phyloP scores from a whole-genome alignment of 2,888 invertebrate genomes.

The Ethmia dodecea region DNA sequence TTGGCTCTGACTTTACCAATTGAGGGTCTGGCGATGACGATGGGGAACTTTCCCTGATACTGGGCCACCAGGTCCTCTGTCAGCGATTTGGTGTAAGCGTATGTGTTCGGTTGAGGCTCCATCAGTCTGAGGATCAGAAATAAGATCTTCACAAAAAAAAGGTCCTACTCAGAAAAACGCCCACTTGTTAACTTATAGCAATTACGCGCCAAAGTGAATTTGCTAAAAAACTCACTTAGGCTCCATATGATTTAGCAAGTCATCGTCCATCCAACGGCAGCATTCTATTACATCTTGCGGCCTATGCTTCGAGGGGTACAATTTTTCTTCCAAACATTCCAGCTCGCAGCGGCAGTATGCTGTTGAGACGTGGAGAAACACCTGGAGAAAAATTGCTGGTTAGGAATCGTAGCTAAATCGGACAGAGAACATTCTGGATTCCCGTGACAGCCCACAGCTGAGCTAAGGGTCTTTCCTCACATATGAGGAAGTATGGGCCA shows the following conservation, averaged over 20 bases:
- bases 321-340: slow-evolving; percentile 84
- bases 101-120: slow-evolving; percentile 94
- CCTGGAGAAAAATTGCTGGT: slow-evolving; percentile 64
- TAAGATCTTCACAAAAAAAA: no score
- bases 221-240: slow-evolving; percentile 78
- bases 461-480: no score
- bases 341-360: slow-evolving; percentile 95
- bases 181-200: no score
- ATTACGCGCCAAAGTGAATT: not conserved
- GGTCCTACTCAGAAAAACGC: no score
- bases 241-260: slow-evolving; percentile 79
- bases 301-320: slow-evolving; percentile 82
- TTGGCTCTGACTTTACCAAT: no score
- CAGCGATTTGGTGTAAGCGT: slow-evolving; percentile 96
- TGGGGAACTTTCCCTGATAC: slow-evolving; percentile 84
- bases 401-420: no score
- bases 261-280: slow-evolving; percentile 82
- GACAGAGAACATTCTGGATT: no score
- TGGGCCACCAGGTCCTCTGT: slow-evolving; percentile 90
- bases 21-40: slow-evolving; percentile 92
- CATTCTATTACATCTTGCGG: slow-evolving; percentile 81
- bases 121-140: slow-evolving; percentile 82
- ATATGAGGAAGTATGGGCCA: no score
- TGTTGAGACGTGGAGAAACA: slow-evolving; percentile 92
- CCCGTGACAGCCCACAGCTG: no score